Percentiles rank a stretch among this genome's conserved stretches.
Conservation (phyloP, 2,113 vertebrate genomes). For the Sylvietta virens region DNA sequence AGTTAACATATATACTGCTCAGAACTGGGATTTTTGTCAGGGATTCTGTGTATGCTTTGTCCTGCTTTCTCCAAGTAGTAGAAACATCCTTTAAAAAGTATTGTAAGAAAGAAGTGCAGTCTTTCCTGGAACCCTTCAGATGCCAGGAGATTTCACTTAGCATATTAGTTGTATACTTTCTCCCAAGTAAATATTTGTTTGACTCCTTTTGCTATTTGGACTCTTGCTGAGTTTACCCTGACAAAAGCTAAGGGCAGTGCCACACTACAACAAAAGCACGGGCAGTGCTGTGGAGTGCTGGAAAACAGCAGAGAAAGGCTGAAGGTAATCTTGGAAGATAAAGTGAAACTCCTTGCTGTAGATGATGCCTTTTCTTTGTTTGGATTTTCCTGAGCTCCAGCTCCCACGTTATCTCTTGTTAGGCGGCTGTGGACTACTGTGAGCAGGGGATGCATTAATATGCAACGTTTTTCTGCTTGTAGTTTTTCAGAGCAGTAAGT, state of each 20-base stretch:
- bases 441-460: neutral
- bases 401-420: slow-evolving; percentile 2
- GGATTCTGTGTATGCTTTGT: neutral
- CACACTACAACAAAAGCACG: neutral
- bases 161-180: neutral
- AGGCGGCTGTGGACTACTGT: neutral
- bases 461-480: neutral
- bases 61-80: neutral
- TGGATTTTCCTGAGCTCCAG: neutral
- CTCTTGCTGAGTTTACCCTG: neutral
- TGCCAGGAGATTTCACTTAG: neutral
- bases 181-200: neutral
- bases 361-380: neutral
- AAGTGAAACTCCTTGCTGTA: neutral
- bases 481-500: neutral
- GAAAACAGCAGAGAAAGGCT: neutral
- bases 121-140: neutral
- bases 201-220: neutral
- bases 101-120: neutral
- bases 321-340: neutral
- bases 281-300: neutral
- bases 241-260: neutral
- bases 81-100: neutral
- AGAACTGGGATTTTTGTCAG: neutral
- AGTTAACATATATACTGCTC: neutral